Evolutionary conservation across 1,140 invertebrate genomes (phyloP).

Genomic region (Drosophila littoralis): DNA sequence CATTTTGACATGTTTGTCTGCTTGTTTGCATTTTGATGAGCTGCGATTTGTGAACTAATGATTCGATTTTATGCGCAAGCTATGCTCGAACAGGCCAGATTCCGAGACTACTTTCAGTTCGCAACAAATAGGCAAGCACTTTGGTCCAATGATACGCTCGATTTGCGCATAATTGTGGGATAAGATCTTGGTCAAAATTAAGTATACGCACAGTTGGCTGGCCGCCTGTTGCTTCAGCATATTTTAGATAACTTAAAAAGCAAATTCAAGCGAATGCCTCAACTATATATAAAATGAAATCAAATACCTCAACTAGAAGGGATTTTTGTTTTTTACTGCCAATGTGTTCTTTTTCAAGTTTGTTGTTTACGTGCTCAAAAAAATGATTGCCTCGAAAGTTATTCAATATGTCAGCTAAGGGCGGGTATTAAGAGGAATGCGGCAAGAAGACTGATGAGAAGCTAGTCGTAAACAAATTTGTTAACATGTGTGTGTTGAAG

Average conservation of each 20-base stretch:
- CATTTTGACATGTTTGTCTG: neutral
- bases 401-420: too few relatives aligned
- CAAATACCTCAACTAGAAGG: too few relatives aligned
- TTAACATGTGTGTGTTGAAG: too few relatives aligned
- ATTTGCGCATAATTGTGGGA: neutral
- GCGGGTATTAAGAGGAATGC: neutral
- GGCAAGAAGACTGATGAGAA: neutral
- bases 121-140: constrained; percentile 3
- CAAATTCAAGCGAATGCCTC: too few relatives aligned
- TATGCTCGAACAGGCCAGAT: too few relatives aligned
- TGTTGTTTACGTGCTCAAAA: too few relatives aligned
- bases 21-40: neutral
- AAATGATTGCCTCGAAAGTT: too few relatives aligned
- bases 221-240: neutral
- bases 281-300: too few relatives aligned
- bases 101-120: neutral
- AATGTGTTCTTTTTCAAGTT: too few relatives aligned
- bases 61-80: neutral
- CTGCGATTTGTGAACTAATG: neutral
- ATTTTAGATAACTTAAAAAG: too few relatives aligned
- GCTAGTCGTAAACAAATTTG: neutral
- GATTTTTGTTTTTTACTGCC: too few relatives aligned
- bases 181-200: constrained; percentile 5
- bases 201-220: constrained; percentile 9
- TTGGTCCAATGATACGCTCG: neutral